These are phyloP conservation scores for Sylvietta virens DNA, from an alignment of 2,113 vertebrate species.

Conservation along the genomic window DNA sequence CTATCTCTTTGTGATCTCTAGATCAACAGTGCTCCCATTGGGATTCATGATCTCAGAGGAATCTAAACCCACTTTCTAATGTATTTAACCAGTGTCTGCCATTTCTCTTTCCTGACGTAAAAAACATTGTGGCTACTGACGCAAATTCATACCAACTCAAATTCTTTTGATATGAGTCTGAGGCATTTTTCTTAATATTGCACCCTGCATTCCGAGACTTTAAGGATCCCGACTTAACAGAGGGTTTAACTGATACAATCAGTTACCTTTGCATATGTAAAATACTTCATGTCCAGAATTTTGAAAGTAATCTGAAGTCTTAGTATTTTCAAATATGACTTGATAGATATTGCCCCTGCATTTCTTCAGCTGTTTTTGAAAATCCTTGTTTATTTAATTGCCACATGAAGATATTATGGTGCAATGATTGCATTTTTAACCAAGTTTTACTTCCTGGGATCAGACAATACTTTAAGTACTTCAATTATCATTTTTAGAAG, in stretches of 20 bases:
- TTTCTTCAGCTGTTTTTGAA: neutral
- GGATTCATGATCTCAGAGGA: neutral
- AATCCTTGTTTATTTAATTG: neutral
- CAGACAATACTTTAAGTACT: neutral
- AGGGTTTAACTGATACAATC: neutral
- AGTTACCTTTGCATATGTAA: neutral
- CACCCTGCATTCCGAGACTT: neutral
- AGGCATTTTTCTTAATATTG: neutral
- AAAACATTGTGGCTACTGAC: neutral
- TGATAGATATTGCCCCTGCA: accelerated
- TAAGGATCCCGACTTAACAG: neutral
- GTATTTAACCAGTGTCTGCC: neutral
- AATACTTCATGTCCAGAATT: neutral
- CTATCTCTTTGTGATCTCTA: constrained; percentile 29
- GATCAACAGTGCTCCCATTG: neutral
- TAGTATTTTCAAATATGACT: neutral
- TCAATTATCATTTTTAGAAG: neutral
- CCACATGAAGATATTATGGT: neutral
- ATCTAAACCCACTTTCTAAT: neutral
- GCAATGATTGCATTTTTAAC: neutral
- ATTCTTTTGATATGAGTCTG: neutral
- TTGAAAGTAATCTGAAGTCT: neutral
- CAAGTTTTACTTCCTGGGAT: neutral
- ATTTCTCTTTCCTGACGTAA: neutral
- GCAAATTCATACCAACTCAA: neutral